A percentile compares a stretch with the other conserved stretches of the same genome.
Evolutionary conservation across 2,113 vertebrate genomes (phyloP).

Genomic region (Alouatta palliata): DNA sequence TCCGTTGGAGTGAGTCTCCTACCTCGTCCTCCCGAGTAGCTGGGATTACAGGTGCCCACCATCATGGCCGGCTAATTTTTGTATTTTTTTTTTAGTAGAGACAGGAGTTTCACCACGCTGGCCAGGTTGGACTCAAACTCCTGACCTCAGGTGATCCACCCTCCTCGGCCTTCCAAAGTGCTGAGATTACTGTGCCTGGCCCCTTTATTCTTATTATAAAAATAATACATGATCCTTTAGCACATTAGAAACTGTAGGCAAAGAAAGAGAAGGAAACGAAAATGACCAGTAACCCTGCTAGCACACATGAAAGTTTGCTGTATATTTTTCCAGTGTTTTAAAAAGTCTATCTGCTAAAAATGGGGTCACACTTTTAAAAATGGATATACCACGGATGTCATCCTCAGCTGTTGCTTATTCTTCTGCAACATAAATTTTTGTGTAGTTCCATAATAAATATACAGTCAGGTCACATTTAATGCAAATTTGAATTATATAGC

Average conservation of each 20-base stretch:
- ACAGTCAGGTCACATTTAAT: conserved; percentile 33
- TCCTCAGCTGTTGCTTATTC: conserved; percentile 37
- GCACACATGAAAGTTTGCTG: conserved; percentile 14
- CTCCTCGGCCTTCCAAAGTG: too few relatives aligned
- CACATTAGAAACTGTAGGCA: not conserved
- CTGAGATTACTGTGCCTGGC: too few relatives aligned
- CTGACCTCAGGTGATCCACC: too few relatives aligned
- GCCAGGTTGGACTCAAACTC: too few relatives aligned
- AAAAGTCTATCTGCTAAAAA: conserved; percentile 53
- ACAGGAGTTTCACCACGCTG: too few relatives aligned
- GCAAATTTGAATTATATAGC: conserved; percentile 62
- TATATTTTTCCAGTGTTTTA: conserved; percentile 17
- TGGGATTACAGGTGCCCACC: too few relatives aligned
- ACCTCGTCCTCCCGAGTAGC: too few relatives aligned
- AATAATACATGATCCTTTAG: not conserved
- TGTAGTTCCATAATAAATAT: conserved; percentile 47
- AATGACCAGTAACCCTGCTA: not conserved
- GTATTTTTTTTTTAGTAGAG: too few relatives aligned
- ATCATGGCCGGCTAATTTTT: too few relatives aligned
- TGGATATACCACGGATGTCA: not conserved
- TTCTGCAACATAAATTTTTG: conserved; percentile 42
- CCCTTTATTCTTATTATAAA: conserved; percentile 35
- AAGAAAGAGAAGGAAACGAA: conserved; percentile 6
- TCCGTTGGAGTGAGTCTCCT: too few relatives aligned
- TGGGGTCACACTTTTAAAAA: conserved; percentile 35